Evolutionary conservation across 2,797 vertebrate genomes (phyloP).

Genomic region (Sardinella longiceps): DNA sequence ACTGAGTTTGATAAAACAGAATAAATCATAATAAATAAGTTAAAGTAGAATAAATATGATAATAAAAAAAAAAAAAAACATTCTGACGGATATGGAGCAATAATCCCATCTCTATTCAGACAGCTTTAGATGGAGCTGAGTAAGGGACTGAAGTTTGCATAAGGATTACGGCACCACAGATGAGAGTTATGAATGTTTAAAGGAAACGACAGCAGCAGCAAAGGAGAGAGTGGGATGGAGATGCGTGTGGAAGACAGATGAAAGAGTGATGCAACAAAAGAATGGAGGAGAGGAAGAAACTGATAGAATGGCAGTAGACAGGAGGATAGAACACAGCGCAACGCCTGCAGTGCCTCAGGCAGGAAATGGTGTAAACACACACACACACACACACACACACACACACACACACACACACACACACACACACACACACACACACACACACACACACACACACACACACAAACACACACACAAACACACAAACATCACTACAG

Average conservation of each 20-base stretch:
- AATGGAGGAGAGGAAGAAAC: not conserved
- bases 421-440: not conserved
- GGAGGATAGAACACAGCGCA: not conserved
- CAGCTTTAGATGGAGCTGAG: not conserved
- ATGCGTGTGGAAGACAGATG: not conserved
- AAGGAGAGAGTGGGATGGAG: not conserved
- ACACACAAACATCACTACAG: not conserved
- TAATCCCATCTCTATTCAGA: too few relatives aligned
- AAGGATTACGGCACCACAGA: not conserved
- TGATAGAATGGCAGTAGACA: not conserved
- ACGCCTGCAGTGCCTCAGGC: not conserved
- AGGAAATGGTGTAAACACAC: not conserved
- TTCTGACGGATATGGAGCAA: too few relatives aligned
- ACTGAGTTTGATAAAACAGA: not conserved
- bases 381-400: not conserved
- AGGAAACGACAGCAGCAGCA: not conserved
- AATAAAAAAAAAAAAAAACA: not conserved
- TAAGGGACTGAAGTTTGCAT: not conserved
- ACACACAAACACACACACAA: not conserved
- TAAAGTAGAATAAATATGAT: not conserved
- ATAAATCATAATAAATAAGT: too few relatives aligned
- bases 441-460: not conserved
- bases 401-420: not conserved
- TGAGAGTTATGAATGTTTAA: not conserved
- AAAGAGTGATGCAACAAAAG: constrained; percentile 4